Evolutionary conservation across 2,888 invertebrate species (phyloP), one percentile per base, ranked within the genome.

Genomic region (Eristalis intricaria): DNA sequence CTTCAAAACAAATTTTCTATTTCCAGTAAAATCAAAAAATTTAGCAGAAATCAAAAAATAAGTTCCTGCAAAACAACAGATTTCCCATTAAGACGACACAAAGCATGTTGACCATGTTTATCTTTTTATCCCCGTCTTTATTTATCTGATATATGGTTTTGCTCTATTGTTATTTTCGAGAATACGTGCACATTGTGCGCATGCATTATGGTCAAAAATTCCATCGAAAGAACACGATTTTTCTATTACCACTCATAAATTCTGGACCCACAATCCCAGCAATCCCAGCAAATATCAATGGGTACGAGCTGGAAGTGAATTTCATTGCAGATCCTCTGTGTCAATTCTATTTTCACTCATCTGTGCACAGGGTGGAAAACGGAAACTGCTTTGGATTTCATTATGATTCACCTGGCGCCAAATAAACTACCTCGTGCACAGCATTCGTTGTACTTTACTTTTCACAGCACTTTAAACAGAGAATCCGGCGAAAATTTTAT

Each of bases 371-470:
- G 26, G 60, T 26, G 26, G 60, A 60, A 29, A 60, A 50, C 50
- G 50, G 50, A 68, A 68, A 66, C 66, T 40, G 66, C 50, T 43
- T 15, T n/a, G 29, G 26, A 43, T 68, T 32, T 40, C 26, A 68
- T 68, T 68, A 68, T 68, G 43, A 50, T 50, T 40, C 68, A 68
- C 68, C 68, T 68, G 68, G 68, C 43, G 50, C 68, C 50, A 68
- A 50, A 68, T 40, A 68, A 22, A 68, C 68, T 29, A 68, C 68
- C 68, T 40, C 26, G n/a, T 43, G 11, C 26, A 50, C 40, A 68
- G 15, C 26, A 68, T 29, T 26, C 29, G 50, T 26, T 26, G 40
- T 68, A 29, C 26, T 50, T 68, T 29, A n/a, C 15, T 15, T 13
- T 26, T 8, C 3, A 50, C 50, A 13, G 60, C 60, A 43, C 26